phyloP scores from a whole-genome alignment of 2,113 vertebrate genomes.

The Elgaria multicarinata region DNA sequence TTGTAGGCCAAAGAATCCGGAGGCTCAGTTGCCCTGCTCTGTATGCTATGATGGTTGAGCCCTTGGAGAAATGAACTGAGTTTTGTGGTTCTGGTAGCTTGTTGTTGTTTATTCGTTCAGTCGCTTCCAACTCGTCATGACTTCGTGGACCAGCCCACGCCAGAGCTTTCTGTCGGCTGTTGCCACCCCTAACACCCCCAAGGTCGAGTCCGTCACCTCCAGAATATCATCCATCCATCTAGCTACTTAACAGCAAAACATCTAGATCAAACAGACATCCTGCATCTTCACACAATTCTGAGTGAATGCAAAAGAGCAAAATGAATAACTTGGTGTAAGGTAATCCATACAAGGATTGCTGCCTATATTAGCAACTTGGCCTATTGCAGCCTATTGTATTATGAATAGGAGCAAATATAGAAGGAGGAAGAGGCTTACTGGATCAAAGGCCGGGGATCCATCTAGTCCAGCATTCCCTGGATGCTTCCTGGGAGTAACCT shows the following conservation, averaged over 20 bases:
- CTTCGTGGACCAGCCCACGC: too few species aligned
- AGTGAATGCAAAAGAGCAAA: accelerated
- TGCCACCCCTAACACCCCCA: too few species aligned
- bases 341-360: not conserved
- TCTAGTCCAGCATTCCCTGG: not conserved
- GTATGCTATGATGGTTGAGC: constrained; percentile 20
- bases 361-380: not conserved
- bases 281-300: not conserved
- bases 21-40: not conserved
- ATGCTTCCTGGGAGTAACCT: not conserved
- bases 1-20: not conserved
- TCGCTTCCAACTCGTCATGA: too few species aligned
- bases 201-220: too few species aligned
- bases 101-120: too few species aligned
- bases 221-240: too few species aligned
- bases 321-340: not conserved
- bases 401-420: not conserved
- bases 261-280: not conserved
- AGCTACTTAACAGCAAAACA: not conserved
- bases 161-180: too few species aligned
- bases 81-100: accelerated
- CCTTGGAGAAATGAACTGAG: constrained; percentile 11
- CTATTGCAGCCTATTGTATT: not conserved
- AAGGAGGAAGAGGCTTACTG: not conserved
- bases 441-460: not conserved